Conservation (phyloP, 92 coral and sea anemone species). For the Scolanthus callimorphus region DNA sequence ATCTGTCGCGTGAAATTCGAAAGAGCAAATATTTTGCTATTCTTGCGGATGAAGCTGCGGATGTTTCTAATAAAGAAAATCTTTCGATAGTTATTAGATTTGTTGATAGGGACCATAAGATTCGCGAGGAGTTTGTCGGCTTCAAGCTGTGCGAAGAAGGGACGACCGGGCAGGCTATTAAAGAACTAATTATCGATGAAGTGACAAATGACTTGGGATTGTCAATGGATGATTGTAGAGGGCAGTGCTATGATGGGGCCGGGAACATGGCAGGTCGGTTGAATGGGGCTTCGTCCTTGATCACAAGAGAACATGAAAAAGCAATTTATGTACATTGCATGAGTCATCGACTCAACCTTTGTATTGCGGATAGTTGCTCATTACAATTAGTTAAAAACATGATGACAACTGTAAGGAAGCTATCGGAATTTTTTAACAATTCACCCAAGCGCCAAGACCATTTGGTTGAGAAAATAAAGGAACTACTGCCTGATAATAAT, state of each 20-base stretch:
- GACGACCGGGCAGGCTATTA: constrained; percentile 50
- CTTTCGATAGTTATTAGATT: constrained; percentile 45
- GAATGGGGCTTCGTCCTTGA: constrained; percentile 51
- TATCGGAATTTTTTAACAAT: constrained; percentile 36
- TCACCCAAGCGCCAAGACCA: constrained; percentile 49
- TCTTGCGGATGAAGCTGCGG: constrained; percentile 48
- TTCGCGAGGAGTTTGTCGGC: constrained; percentile 37
- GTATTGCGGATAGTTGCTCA: constrained; percentile 45
- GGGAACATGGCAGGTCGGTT: constrained; percentile 55
- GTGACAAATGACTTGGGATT: constrained; percentile 20
- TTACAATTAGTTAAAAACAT: constrained; percentile 47
- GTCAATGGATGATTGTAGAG: constrained; percentile 55
- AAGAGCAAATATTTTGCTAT: constrained; percentile 29
- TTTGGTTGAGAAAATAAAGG: constrained; percentile 41
- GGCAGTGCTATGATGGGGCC: constrained; percentile 70
- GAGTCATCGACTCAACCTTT: constrained; percentile 53
- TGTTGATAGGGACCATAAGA: constrained; percentile 22
- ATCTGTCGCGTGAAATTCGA: constrained; percentile 10
- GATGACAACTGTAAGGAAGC: constrained; percentile 41
- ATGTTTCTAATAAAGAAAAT: constrained; percentile 46
- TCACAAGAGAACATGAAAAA: constrained; percentile 44
- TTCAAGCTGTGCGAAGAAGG: constrained; percentile 48
- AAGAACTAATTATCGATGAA: constrained; percentile 30
- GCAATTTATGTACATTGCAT: constrained; percentile 65
- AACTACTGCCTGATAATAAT: constrained; percentile 29